Percentiles rank a stretch among this genome's conserved stretches.
Evolutionary conservation across 92 coral and sea anemone genomes (phyloP).

Genomic region (Phenganax stokvisi): DNA sequence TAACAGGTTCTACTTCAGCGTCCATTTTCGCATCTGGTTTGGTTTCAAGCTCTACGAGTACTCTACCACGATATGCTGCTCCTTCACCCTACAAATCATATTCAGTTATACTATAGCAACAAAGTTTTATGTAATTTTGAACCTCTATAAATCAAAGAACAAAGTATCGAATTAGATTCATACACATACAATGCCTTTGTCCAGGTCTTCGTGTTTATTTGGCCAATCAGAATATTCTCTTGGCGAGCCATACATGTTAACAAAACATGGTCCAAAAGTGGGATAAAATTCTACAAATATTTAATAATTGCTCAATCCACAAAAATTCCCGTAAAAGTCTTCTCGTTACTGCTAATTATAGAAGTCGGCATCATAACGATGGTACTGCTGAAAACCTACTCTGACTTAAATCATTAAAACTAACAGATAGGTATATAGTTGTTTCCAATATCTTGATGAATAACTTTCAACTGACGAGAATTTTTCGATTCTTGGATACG

Average conservation of each 20-base stretch:
- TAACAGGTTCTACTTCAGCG: slow-evolving; percentile 47
- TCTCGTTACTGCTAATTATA: too few species aligned
- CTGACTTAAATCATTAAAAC: too few species aligned
- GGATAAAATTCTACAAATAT: slow-evolving; percentile 63
- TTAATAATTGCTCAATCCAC: neutral
- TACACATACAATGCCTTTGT: slow-evolving; percentile 70
- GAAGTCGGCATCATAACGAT: too few species aligned
- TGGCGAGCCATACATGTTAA: slow-evolving; percentile 82
- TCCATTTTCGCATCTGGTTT: slow-evolving; percentile 41
- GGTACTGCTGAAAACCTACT: too few species aligned
- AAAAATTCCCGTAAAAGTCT: too few species aligned
- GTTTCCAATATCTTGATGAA: too few species aligned
- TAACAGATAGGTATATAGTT: too few species aligned
- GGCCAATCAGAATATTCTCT: slow-evolving; percentile 80
- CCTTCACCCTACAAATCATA: slow-evolving; percentile 57
- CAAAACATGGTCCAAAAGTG: slow-evolving; percentile 73
- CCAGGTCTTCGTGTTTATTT: slow-evolving; percentile 66
- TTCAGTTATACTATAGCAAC: neutral
- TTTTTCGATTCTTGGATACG: too few species aligned
- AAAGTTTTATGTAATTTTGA: too few species aligned
- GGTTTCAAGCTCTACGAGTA: slow-evolving; percentile 53
- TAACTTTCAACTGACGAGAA: too few species aligned
- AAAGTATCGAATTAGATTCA: too few species aligned
- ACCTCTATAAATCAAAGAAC: too few species aligned
- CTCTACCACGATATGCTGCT: slow-evolving; percentile 70